These are phyloP conservation scores for Sturnus vulgaris DNA, from an alignment of 2,113 vertebrate species.

Conservation along the genomic window DNA sequence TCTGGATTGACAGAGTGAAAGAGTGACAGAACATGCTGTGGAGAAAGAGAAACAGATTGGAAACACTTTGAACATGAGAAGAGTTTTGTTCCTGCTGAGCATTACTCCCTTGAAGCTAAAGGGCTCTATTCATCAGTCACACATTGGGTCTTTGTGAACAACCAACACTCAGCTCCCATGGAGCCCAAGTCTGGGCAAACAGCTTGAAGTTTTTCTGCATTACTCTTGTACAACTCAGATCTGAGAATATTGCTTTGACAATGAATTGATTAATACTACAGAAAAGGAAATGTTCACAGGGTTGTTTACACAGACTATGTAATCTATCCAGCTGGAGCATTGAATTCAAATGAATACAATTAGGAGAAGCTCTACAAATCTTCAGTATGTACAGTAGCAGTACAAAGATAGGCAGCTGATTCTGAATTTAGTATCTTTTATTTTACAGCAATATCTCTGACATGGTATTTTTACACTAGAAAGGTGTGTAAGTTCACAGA, in stretches of 20 bases:
- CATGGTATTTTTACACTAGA: background rate
- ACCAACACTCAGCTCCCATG: background rate
- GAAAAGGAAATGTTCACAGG: background rate
- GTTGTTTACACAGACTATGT: background rate
- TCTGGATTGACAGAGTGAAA: background rate
- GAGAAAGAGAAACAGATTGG: background rate
- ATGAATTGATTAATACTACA: background rate
- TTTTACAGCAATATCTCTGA: background rate
- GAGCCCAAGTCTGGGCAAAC: background rate
- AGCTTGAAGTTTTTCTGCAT: background rate
- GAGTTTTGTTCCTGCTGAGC: background rate
- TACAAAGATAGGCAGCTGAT: background rate
- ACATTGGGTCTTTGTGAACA: background rate
- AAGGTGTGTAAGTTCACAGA: background rate
- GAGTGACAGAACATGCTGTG: background rate
- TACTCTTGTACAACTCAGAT: background rate
- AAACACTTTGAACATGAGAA: constrained; percentile 1
- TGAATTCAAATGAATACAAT: background rate
- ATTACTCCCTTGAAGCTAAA: background rate
- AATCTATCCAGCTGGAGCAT: background rate
- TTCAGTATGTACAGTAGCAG: background rate
- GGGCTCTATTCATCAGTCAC: background rate
- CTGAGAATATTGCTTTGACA: background rate
- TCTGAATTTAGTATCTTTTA: background rate
- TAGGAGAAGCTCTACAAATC: background rate